Conservation (phyloP, 2,888 invertebrate genomes). For the Eupithecia vulgata region DNA sequence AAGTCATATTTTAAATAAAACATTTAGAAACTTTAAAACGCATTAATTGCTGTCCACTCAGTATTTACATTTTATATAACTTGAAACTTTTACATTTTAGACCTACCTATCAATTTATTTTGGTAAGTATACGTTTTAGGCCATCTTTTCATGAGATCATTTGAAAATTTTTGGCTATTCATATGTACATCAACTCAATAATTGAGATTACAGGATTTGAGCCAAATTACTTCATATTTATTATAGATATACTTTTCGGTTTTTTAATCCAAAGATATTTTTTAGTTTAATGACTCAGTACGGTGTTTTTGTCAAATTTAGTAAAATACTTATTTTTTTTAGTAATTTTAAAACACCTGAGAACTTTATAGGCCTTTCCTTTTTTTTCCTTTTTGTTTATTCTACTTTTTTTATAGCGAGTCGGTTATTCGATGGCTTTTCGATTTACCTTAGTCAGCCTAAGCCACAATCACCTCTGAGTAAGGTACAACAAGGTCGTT, state of each 20-base stretch:
- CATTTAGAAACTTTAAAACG: background rate
- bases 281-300: background rate
- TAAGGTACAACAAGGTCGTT: background rate
- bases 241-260: background rate
- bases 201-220: background rate
- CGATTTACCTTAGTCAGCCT: background rate
- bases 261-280: background rate
- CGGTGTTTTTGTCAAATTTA: background rate
- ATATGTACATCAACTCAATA: background rate
- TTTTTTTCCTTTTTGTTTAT: no score
- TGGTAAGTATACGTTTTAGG: background rate
- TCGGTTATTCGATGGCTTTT: background rate
- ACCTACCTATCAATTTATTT: background rate
- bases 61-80: background rate
- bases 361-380: background rate
- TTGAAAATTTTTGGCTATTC: background rate
- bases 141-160: background rate
- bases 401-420: background rate
- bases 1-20: background rate
- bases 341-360: background rate
- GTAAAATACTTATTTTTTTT: background rate
- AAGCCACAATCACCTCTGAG: background rate
- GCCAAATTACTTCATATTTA: background rate
- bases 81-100: background rate
- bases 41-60: background rate